Evolutionary conservation across 2,797 vertebrate genomes (phyloP).

Genomic region (Eutrigla gurnardus): DNA sequence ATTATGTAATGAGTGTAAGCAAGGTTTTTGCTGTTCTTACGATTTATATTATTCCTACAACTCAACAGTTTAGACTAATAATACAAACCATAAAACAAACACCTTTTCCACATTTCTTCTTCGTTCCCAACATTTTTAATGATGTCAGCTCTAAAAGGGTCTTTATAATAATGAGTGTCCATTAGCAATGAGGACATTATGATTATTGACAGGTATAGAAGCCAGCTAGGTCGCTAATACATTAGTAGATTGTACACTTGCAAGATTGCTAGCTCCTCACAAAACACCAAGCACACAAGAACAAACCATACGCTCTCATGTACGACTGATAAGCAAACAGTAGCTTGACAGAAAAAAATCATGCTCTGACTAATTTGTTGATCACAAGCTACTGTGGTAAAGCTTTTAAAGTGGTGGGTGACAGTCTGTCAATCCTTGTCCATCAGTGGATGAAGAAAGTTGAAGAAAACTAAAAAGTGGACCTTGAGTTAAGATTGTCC

Average conservation of each 20-base stretch:
- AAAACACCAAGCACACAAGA: not conserved
- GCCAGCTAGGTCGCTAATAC: not conserved
- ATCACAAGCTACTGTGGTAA: not conserved
- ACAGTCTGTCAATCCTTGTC: not conserved
- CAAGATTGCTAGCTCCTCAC: not conserved
- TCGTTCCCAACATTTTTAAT: too few species aligned
- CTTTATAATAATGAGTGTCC: too few species aligned
- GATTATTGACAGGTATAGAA: not conserved
- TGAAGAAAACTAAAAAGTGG: not conserved
- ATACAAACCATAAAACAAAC: not conserved
- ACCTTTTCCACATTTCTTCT: too few species aligned
- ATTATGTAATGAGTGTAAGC: not conserved
- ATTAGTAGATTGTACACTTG: not conserved
- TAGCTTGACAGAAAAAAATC: not conserved
- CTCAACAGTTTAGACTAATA: not conserved
- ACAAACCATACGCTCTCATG: too few species aligned
- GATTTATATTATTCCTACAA: not conserved
- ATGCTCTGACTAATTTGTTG: not conserved
- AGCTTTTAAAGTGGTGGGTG: not conserved
- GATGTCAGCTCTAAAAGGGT: too few species aligned
- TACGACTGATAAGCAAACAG: not conserved
- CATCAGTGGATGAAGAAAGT: too few species aligned
- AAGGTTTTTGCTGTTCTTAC: not conserved
- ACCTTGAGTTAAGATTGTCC: not conserved
- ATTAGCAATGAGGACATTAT: too few species aligned